Conservation (phyloP, 92 coral and sea anemone species). For the Parazoanthus swiftii region DNA sequence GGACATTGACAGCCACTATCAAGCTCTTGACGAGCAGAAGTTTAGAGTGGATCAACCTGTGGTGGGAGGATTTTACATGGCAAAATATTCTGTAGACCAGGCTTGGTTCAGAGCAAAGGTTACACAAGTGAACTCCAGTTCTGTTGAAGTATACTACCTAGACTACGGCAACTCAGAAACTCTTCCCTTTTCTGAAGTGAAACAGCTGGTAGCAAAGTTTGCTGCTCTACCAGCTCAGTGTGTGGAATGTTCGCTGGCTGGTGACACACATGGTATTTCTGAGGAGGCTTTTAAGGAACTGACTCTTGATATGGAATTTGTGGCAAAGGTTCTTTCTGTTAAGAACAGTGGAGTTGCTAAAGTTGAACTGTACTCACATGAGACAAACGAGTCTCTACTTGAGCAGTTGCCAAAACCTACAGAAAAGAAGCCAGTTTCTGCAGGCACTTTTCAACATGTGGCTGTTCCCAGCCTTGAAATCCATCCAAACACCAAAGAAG, state of each 20-base stretch:
- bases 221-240: conserved; percentile 55
- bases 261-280: background rate
- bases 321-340: conserved; percentile 42
- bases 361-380: conserved; percentile 7
- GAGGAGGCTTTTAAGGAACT: conserved; percentile 14
- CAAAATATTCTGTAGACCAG: conserved; percentile 81
- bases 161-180: conserved; percentile 91
- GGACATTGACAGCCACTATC: conserved; percentile 64
- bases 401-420: conserved; percentile 43
- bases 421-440: conserved; percentile 22
- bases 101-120: conserved; percentile 93
- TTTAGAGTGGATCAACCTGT: conserved; percentile 57
- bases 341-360: conserved; percentile 29
- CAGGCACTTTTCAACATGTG: conserved; percentile 1
- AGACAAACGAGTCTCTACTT: conserved; percentile 44
- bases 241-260: conserved; percentile 21
- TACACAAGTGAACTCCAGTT: conserved; percentile 44
- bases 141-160: conserved; percentile 65
- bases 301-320: conserved; percentile 64
- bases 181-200: conserved; percentile 68
- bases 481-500: conserved; percentile 64
- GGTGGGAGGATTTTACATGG: conserved; percentile 68
- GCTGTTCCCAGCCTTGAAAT: conserved; percentile 43
- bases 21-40: conserved; percentile 57
- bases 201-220: conserved; percentile 67